Evolutionary conservation across 30 jellyfish, hydroid and myxozoan species (phyloP).

Genomic region (Mastigias papua): DNA sequence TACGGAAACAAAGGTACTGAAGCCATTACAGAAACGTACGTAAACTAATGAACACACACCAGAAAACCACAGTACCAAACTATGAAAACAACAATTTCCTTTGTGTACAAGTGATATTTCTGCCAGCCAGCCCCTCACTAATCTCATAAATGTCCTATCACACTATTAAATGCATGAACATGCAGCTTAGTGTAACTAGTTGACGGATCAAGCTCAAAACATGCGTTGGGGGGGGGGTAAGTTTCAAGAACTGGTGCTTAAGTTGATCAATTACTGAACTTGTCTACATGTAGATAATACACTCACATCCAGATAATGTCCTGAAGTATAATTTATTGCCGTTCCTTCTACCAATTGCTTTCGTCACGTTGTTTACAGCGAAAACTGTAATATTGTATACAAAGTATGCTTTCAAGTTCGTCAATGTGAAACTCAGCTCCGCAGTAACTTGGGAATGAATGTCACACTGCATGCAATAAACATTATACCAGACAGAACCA

Average conservation of each 20-base stretch:
- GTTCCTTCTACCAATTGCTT: background rate
- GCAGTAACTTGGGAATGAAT: background rate
- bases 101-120: too few relatives aligned
- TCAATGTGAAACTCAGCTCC: background rate
- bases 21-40: too few relatives aligned
- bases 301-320: conserved; percentile 15
- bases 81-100: too few relatives aligned
- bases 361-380: conserved; percentile 27
- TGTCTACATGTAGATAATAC: background rate
- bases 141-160: too few relatives aligned
- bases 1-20: too few relatives aligned
- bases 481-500: background rate
- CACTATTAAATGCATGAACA: too few relatives aligned
- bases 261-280: background rate
- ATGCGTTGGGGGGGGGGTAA: background rate
- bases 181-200: background rate
- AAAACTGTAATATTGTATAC: conserved; percentile 10
- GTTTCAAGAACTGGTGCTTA: too few relatives aligned
- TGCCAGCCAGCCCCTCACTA: too few relatives aligned
- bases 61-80: too few relatives aligned
- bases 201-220: background rate
- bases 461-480: conserved; percentile 10
- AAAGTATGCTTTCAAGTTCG: background rate
- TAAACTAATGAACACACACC: too few relatives aligned
- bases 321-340: background rate